A percentile compares a stretch with the other conserved stretches of the same genome.
Evolutionary conservation across 2,888 invertebrate species (phyloP).

Genomic region (Linnaemya tessellans): DNA sequence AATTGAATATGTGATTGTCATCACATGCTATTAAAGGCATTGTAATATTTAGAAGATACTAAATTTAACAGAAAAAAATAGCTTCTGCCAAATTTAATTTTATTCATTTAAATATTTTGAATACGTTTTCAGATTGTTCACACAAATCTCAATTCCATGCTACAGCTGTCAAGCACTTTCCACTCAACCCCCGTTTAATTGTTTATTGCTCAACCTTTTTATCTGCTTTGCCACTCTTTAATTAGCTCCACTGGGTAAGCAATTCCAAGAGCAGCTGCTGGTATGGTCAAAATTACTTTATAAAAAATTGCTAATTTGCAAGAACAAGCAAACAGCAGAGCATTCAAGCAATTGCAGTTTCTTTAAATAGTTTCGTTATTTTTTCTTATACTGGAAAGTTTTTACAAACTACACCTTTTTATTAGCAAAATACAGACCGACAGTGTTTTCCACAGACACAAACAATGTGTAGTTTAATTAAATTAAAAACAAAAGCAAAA

Average conservation of each 20-base stretch:
- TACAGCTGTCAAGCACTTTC: neutral
- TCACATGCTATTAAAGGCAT: too few species aligned
- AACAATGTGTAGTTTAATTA: slow-evolving; percentile 62
- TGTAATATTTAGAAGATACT: too few species aligned
- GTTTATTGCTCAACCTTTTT: neutral
- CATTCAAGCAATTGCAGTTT: slow-evolving; percentile 18
- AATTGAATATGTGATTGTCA: too few species aligned
- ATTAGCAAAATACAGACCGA: slow-evolving; percentile 6
- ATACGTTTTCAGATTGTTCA: neutral
- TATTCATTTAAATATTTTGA: neutral
- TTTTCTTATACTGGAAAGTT: neutral
- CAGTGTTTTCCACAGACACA: slow-evolving; percentile 29
- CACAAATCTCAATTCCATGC: too few species aligned
- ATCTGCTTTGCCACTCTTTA: slow-evolving; percentile 14
- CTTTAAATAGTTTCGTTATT: slow-evolving; percentile 25
- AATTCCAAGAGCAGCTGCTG: neutral
- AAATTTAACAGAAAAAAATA: neutral
- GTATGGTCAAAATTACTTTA: slow-evolving; percentile 5
- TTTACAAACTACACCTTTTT: slow-evolving; percentile 31
- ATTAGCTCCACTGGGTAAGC: slow-evolving; percentile 4
- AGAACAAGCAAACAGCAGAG: neutral
- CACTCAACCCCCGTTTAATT: neutral
- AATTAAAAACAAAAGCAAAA: slow-evolving; percentile 31
- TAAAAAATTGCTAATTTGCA: neutral
- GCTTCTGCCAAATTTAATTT: neutral